A percentile compares a stretch with the other conserved stretches of the same genome.
Conservation (phyloP, 2,797 vertebrate species). For the Hoplostethus mediterraneus region DNA sequence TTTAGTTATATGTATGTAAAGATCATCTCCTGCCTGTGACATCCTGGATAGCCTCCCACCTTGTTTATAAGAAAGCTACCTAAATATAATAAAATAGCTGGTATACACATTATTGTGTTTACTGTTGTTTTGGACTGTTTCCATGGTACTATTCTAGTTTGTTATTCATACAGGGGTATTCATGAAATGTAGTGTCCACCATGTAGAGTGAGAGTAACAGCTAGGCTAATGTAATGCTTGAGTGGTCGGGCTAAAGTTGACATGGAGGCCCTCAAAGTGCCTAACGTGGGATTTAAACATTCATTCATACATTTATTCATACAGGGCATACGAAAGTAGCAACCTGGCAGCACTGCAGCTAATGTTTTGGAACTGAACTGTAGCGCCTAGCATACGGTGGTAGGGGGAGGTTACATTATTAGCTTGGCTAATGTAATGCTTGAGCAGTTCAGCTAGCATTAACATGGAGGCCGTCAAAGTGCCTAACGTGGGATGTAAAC, state of each 20-base stretch:
- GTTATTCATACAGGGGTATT: too few relatives aligned
- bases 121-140: conserved; percentile 33
- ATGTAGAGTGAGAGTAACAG: too few relatives aligned
- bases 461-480: conserved; percentile 1
- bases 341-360: not conserved
- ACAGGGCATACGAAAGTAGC: not conserved
- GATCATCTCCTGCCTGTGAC: not conserved
- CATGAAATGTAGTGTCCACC: too few relatives aligned
- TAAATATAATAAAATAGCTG: conserved; percentile 7
- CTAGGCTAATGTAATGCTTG: too few relatives aligned
- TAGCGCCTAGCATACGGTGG: not conserved
- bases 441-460: conserved; percentile 9
- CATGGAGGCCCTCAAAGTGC: too few relatives aligned
- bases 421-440: too few relatives aligned
- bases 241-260: too few relatives aligned
- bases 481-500: too few relatives aligned
- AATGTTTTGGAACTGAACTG: not conserved
- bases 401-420: too few relatives aligned
- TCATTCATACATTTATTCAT: too few relatives aligned
- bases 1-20: not conserved
- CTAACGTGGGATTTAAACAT: too few relatives aligned
- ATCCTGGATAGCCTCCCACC: not conserved
- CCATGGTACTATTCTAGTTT: conserved; percentile 33
- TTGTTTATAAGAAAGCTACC: not conserved
- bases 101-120: conserved; percentile 30